Evolutionary conservation across 2,113 vertebrate genomes (phyloP), one percentile per base, ranked within the genome.

Genomic region (Aplodontia rufa): DNA sequence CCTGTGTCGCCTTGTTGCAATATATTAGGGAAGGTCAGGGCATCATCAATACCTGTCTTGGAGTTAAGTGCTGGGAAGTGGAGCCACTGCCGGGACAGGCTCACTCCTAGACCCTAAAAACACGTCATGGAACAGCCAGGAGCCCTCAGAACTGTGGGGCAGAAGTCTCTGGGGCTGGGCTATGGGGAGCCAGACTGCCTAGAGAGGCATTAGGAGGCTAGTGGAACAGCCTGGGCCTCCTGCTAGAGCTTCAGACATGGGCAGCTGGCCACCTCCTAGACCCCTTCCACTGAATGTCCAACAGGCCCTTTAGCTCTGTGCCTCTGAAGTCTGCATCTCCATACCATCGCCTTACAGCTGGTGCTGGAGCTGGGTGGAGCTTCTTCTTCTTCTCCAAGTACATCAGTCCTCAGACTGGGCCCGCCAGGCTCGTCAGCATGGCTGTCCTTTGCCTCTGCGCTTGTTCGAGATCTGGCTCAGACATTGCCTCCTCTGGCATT

Each of bases 11-110:
- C 86, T 79, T 80, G 55, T 60, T 49, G 53, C 95, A 62, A 95
- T 98, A 96, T 90, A 98, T 95, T 94, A 97, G 93, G 96, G 95
- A 98, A 96, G 96, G 98, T 97, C 97, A 97, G 97, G 95, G 93
- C 95, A 94, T 84, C 94, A 96, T 98, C 96, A 97, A 24, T 88
- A 88, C 94, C 96, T 97, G 96, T 98, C 96, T 90, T 92, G 85
- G 94, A 97, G 96, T 94, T 98, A 97, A 97, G 91, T 96, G 96
- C 95, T 95, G 26, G 95, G 96, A 95, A 98, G 97, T 1, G 2
- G 92, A 97, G 96, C 93, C 55, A 95, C 93, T 83, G 35, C 20
- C 66, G 42, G 68, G 94, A 45, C 12, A 45, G 78, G 86, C 72
- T 86, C 42, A 35, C 74, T 86, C 40, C 37, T 49, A 69, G 86